phyloP scores from a whole-genome alignment of 2,113 vertebrate species.

The Excalfactoria chinensis region DNA sequence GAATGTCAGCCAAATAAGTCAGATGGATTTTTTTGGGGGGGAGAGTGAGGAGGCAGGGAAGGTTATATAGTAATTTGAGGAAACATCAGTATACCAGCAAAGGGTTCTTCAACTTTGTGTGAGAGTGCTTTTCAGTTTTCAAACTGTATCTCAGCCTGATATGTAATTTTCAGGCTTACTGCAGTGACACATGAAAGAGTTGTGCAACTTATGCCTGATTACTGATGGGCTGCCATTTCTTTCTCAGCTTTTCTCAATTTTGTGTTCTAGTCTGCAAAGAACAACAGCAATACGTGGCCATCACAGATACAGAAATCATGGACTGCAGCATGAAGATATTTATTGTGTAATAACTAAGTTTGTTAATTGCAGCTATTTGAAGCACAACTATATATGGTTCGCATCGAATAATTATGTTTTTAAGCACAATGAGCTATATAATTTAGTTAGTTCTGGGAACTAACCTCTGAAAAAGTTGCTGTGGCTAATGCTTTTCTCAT shows the following conservation, averaged over 20 bases:
- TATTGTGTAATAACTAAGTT: constrained; percentile 6
- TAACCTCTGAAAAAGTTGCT: constrained; percentile 23
- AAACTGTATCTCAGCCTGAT: background rate
- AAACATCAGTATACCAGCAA: background rate
- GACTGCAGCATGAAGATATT: background rate
- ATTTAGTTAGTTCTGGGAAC: constrained; percentile 3
- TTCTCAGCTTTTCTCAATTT: constrained; percentile 3
- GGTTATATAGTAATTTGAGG: background rate
- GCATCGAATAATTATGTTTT: constrained; percentile 17
- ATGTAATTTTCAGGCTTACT: constrained; percentile 14
- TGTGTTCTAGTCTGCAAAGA: background rate
- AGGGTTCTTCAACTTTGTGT: background rate
- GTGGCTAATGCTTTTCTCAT: constrained; percentile 34
- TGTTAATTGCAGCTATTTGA: constrained; percentile 26
- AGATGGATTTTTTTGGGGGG: background rate
- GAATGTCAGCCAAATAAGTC: constrained; percentile 24
- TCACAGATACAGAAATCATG: background rate
- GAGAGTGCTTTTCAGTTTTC: background rate
- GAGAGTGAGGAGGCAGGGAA: background rate
- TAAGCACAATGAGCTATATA: constrained; percentile 22
- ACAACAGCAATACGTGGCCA: background rate
- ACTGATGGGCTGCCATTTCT: background rate
- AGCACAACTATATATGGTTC: constrained; percentile 16
- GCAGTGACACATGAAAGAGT: background rate
- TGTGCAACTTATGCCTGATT: background rate